Percentiles rank a stretch among this genome's conserved stretches.
phyloP scores from a whole-genome alignment of 1,140 invertebrate species.

The Pectinophora gossypiella region DNA sequence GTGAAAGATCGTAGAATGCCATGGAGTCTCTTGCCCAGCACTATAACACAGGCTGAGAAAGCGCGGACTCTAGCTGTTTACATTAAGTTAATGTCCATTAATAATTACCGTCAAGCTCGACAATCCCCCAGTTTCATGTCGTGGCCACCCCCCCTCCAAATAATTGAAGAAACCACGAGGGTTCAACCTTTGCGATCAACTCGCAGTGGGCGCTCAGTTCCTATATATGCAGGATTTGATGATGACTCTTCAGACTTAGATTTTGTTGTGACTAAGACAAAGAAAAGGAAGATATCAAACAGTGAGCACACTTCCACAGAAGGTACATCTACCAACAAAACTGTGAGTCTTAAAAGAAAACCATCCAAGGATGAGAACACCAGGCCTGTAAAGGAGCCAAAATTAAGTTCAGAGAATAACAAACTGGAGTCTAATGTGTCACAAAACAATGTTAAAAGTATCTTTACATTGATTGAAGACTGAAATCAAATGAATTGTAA shows the following conservation, averaged over 20 bases:
- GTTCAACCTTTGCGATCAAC: constrained; percentile 54
- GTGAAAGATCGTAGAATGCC: constrained; percentile 66
- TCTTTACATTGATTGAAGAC: constrained; percentile 44
- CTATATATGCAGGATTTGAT: constrained; percentile 60
- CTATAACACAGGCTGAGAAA: constrained; percentile 50
- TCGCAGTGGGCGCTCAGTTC: constrained; percentile 60
- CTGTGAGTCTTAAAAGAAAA: constrained; percentile 56
- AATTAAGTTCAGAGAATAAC: constrained; percentile 28
- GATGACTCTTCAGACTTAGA: constrained; percentile 67
- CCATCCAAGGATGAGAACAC: constrained; percentile 46
- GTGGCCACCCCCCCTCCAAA: constrained; percentile 60
- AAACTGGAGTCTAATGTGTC: constrained; percentile 18
- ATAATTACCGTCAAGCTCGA: constrained; percentile 54
- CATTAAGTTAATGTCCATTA: constrained; percentile 62
- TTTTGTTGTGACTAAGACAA: constrained; percentile 52
- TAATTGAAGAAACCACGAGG: constrained; percentile 53
- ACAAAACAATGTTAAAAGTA: constrained; percentile 19
- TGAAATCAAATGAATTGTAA: constrained; percentile 18
- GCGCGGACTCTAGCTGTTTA: constrained; percentile 58
- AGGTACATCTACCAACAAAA: constrained; percentile 43
- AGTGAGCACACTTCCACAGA: constrained; percentile 43
- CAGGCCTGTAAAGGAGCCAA: constrained; percentile 50
- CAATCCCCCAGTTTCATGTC: constrained; percentile 43
- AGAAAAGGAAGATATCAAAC: constrained; percentile 53
- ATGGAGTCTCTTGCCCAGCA: constrained; percentile 64